Conservation (phyloP, 2,113 vertebrate genomes). For the Ophiodon elongatus region DNA sequence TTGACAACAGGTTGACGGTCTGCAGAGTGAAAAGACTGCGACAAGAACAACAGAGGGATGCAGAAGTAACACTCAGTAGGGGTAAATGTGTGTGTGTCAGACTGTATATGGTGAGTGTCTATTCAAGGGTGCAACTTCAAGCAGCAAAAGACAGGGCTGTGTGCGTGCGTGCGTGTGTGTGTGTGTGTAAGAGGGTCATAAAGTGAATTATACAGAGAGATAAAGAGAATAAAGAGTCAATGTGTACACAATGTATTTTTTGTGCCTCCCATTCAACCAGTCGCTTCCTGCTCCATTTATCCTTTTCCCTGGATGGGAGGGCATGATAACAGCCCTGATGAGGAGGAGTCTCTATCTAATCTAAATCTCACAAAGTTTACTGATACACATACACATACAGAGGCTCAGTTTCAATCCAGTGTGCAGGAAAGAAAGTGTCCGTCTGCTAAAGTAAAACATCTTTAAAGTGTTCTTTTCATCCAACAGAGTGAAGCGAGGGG, state of each 20-base stretch:
- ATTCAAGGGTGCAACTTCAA: slow-evolving; percentile 62
- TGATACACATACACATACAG: neutral
- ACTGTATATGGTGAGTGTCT: neutral
- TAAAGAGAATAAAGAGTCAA: slow-evolving; percentile 28
- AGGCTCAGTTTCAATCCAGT: neutral
- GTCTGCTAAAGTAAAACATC: neutral
- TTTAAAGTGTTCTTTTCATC: neutral
- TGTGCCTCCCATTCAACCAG: slow-evolving; percentile 41
- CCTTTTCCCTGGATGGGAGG: slow-evolving; percentile 11
- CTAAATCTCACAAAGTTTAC: neutral
- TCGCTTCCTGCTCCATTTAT: slow-evolving; percentile 31
- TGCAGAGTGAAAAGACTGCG: slow-evolving; percentile 65
- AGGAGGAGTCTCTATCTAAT: slow-evolving; percentile 23
- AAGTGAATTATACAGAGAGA: neutral
- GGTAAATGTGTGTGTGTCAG: slow-evolving; percentile 46
- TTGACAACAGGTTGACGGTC: slow-evolving; percentile 81
- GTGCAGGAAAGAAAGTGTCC: neutral
- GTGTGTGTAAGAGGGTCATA: slow-evolving; percentile 31
- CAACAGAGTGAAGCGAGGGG: neutral
- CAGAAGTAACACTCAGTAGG: slow-evolving; percentile 62
- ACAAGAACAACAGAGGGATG: slow-evolving; percentile 66
- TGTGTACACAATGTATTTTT: slow-evolving; percentile 33
- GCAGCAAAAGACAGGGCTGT: slow-evolving; percentile 16
- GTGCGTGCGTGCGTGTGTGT: too few species aligned
- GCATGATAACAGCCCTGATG: neutral